Evolutionary conservation across 2,888 invertebrate species (phyloP), one percentile per base, ranked within the genome.

Genomic region (Sphinx pinastri): DNA sequence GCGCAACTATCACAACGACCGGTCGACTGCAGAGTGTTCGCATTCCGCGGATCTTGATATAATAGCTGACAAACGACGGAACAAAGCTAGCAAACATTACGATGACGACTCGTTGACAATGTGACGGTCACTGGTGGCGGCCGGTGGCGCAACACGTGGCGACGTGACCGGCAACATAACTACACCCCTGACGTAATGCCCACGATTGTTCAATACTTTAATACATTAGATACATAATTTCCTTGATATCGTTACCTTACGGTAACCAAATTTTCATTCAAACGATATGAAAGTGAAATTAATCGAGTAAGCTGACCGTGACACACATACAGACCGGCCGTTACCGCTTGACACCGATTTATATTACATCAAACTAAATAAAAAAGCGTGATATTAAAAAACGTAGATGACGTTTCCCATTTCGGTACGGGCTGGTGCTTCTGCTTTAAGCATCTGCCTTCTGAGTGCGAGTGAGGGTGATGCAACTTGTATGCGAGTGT

Each of bases 251-350:
- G 47, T 49, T 63, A 49, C 47, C 60, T 63, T 63, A 49, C 63
- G 47, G 45, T 47, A 45, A 63, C 63, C 63, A 63, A 49, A 63
- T 63, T 63, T 63, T 63, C 49, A 63, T 49, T 49, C 49, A 49
- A 63, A 63, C 63, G 63, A 63, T 49, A 63, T 49, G 63, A 63
- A 63, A 63, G 63, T 63, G 63, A 63, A 63, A 63, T 63, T 63
- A 63, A 63, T 19, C 63, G 19, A 63, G 63, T 49, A 11, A 19
- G 47, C 19, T 49, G 63, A 63, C 63, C 63, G 49, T 63, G 63
- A 58, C 59, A 60, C 69, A 38, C 31, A 45, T 69, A 60, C 59
- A 51, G 10, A 58, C 54, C 68, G 51, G 58, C 47, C 45, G n/a
- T 57, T 58, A 54, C 38, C 54, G 38, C 54, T 67, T n/a, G 31